Conservation (phyloP, 2,888 invertebrate genomes). For the Phlogophora meticulosa region DNA sequence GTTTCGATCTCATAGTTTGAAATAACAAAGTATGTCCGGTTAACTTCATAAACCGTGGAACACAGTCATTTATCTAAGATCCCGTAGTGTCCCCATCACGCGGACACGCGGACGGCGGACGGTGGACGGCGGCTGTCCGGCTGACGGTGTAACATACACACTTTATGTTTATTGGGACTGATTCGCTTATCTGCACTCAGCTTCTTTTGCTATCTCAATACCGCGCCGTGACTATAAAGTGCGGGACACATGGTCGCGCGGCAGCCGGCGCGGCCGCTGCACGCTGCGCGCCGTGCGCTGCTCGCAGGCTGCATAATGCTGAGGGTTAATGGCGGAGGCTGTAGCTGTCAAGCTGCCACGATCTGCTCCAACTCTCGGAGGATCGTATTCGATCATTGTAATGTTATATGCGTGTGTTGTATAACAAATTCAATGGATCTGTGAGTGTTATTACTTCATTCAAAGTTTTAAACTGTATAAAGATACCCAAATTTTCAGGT, state of each 20-base stretch:
- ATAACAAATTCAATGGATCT: no score
- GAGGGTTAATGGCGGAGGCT: slow-evolving; percentile 32
- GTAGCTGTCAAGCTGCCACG: slow-evolving; percentile 2
- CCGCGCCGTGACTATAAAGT: slow-evolving; percentile 58
- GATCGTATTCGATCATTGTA: background rate
- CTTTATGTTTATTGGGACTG: slow-evolving; percentile 66
- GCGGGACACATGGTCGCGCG: slow-evolving; percentile 43
- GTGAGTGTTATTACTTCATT: no score
- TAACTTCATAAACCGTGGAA: slow-evolving; percentile 18
- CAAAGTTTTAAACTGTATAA: no score
- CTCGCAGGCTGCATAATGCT: slow-evolving; percentile 25
- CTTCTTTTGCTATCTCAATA: slow-evolving; percentile 68
- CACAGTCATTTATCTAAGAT: slow-evolving; percentile 37
- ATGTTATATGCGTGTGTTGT: background rate
- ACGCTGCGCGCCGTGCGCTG: background rate
- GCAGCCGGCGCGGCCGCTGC: slow-evolving; percentile 36
- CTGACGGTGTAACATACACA: slow-evolving; percentile 57
- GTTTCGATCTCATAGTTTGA: background rate
- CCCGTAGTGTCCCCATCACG: slow-evolving; percentile 8
- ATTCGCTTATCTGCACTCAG: slow-evolving; percentile 67
- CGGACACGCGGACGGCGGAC: no score
- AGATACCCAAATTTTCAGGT: no score
- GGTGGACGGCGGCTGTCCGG: no score
- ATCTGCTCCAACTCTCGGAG: slow-evolving; percentile 1
- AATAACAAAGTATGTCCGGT: background rate